phyloP scores from a whole-genome alignment of 2,113 vertebrate species.

The Scopus umbretta region DNA sequence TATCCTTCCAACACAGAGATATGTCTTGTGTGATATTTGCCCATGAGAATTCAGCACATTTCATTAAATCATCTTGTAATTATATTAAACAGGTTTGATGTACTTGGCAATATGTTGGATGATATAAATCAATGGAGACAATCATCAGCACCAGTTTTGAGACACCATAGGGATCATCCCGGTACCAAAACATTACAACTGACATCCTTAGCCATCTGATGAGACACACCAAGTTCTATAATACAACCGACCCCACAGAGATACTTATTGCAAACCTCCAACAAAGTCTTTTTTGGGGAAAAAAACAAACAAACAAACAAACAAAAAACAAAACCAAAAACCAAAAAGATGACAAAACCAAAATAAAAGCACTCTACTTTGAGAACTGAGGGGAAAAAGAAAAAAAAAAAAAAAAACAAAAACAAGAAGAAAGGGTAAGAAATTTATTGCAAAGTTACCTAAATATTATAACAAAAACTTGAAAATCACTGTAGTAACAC shows the following conservation, averaged over 20 bases:
- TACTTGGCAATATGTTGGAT: not conserved
- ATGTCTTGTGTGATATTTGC: not conserved
- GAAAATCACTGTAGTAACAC: not conserved
- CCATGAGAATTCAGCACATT: not conserved
- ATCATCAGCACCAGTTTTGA: not conserved
- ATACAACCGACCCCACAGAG: not conserved
- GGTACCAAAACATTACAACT: not conserved
- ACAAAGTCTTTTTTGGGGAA: accelerated
- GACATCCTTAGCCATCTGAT: not conserved
- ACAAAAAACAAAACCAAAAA: not conserved
- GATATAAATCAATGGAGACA: not conserved
- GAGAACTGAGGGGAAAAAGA: not conserved
- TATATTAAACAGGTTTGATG: not conserved
- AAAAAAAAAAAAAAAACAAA: too few species aligned
- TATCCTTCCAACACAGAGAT: not conserved
- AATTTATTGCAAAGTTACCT: not conserved
- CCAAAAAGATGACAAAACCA: not conserved
- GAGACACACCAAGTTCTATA: not conserved
- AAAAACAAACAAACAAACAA: too few species aligned
- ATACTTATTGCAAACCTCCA: not conserved
- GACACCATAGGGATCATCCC: not conserved
- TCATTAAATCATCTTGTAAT: not conserved
- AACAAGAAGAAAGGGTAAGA: not conserved
- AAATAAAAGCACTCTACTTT: not conserved
- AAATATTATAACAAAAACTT: not conserved